These are phyloP conservation scores for Harlomillsia oculata DNA, from an alignment of 1,140 invertebrate genomes.

Conservation along the genomic window DNA sequence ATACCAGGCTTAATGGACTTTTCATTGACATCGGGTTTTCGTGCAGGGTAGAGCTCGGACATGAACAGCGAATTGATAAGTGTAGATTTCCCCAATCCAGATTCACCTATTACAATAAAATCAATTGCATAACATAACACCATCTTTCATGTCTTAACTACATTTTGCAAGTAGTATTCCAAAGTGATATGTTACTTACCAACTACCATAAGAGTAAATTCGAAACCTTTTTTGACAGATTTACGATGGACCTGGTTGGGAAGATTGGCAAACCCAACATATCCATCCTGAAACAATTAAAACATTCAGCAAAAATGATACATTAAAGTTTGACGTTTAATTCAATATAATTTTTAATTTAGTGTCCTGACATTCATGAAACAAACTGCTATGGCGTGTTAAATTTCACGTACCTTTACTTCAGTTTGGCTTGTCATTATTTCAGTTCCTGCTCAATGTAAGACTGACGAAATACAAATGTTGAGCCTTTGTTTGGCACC, in stretches of 20 bases:
- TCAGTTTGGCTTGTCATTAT: too few species aligned
- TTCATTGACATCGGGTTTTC: conserved; percentile 74
- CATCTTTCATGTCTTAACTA: not conserved
- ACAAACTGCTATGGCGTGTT: too few species aligned
- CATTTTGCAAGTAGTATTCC: not conserved
- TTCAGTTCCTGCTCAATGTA: too few species aligned
- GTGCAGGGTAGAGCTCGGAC: conserved; percentile 85
- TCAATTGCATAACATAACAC: not conserved
- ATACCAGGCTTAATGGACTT: too few species aligned
- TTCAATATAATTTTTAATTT: not conserved
- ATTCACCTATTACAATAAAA: conserved; percentile 57
- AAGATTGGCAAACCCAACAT: conserved; percentile 85
- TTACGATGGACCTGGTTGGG: conserved; percentile 94
- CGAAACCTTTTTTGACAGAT: conserved; percentile 95
- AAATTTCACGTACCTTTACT: not conserved
- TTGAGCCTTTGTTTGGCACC: too few species aligned
- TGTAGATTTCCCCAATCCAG: conserved; percentile 94
- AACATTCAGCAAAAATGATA: too few species aligned
- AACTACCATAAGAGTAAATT: conserved; percentile 96
- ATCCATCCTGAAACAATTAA: too few species aligned
- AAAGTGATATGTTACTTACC: conserved; percentile 41
- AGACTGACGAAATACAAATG: too few species aligned
- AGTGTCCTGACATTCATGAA: not conserved
- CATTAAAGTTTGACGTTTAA: too few species aligned
- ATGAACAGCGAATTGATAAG: conserved; percentile 96